Base-by-base conservation (phyloP, 2,113 vertebrate genomes). In the Pseudois nayaur region DNA sequence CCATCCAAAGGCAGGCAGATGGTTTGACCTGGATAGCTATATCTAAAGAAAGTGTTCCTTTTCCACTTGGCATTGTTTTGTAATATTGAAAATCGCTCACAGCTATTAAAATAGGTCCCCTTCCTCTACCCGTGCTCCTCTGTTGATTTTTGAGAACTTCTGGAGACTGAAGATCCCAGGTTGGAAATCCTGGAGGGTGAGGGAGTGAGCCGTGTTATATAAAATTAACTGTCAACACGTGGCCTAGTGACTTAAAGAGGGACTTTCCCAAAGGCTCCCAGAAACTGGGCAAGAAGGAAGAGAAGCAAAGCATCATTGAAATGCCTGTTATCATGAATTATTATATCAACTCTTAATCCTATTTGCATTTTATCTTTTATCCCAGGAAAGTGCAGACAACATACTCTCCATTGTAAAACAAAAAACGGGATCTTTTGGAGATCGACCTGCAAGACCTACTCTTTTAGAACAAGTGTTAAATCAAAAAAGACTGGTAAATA, bases 401-500 rank as follows among this genome's bases (percentile, higher is more conserved):
- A 99, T 99, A 0, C 99, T 99, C 57, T 99, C 99, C 91, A 99
- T 99, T 89, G 99, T 99, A 91, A 99, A 99, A 97, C 99, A 99
- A 97, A 99, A 99, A 92, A 98, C 99, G 13, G 99, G 99, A 54
- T 98, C 99, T 78, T 97, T 99, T 89, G 99, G 99, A 29, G 99
- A 99, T 98, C 99, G 99, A n/a, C 99, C 99, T 48, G 98, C 99
- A 96, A 99, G 99, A 98, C 99, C 99, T 59, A 99, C 99, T 27
- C 99, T 99, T 93, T 99, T 99, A 87, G 99, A 99, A 96, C 99
- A 99, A 99, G 99, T 99, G 60, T 98, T 99, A 97, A 99, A 99
- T 98, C 99, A 99, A 93, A 99, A 99, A 97, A 99, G 99, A 97
- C 99, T 99, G 99, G 99, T 99, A 97, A 99, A 99, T 98, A 85